phyloP scores from a whole-genome alignment of 2,113 vertebrate species.

The Pachycephala philippinensis region DNA sequence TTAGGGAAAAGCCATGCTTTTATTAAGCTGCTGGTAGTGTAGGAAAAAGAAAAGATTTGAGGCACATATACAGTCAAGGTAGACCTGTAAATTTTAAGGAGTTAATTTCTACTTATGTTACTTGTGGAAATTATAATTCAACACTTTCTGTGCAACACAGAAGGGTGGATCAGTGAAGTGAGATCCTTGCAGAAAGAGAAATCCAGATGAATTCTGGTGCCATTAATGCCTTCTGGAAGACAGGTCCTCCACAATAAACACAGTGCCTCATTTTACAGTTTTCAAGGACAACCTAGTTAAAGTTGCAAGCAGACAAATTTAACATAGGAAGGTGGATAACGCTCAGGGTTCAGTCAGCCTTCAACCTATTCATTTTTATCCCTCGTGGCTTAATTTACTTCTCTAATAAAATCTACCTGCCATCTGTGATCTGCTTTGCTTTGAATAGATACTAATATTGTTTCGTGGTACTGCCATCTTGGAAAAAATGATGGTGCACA shows the following conservation, averaged over 20 bases:
- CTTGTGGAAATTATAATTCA: background rate
- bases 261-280: background rate
- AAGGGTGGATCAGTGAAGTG: background rate
- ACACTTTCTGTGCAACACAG: background rate
- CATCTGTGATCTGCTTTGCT: constrained; percentile 60
- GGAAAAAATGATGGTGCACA: constrained; percentile 54
- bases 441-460: constrained; percentile 61
- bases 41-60: background rate
- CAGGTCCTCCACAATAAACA: background rate
- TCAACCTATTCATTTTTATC: constrained; percentile 53
- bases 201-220: background rate
- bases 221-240: background rate
- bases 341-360: constrained; percentile 27
- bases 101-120: background rate
- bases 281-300: constrained; percentile 43
- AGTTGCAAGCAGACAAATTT: constrained; percentile 39
- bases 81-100: background rate
- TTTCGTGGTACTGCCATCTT: constrained; percentile 35
- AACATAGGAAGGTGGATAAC: background rate
- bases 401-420: constrained; percentile 65
- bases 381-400: constrained; percentile 68
- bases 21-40: background rate
- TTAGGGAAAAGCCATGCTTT: fast-evolving
- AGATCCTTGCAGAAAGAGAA: background rate
- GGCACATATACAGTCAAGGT: background rate